These are phyloP conservation scores for Tetrao urogallus DNA, from an alignment of 2,113 vertebrate species.

Conservation along the genomic window DNA sequence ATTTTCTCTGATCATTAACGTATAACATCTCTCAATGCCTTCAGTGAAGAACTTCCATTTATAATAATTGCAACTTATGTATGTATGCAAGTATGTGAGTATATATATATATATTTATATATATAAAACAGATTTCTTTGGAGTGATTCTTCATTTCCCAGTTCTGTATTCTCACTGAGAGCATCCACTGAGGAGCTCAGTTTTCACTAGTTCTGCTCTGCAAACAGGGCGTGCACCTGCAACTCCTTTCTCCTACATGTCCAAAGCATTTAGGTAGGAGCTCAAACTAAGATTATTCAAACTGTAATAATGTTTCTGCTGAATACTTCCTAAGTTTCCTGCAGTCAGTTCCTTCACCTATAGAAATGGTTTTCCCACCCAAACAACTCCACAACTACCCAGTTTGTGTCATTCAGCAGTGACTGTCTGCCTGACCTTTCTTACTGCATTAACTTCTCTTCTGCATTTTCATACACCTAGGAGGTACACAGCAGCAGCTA, in stretches of 20 bases:
- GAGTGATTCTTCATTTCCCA: not conserved
- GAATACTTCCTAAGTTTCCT: not conserved
- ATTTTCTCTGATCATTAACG: not conserved
- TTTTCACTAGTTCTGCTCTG: not conserved
- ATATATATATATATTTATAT: no score
- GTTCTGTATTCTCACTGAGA: not conserved
- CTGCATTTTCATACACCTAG: conserved; percentile 29
- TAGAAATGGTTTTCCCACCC: not conserved
- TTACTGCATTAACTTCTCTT: not conserved
- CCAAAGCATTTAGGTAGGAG: not conserved
- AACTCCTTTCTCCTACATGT: not conserved
- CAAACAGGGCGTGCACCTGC: not conserved
- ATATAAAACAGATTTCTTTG: not conserved
- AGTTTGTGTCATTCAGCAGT: not conserved
- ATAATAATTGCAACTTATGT: not conserved
- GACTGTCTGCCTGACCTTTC: conserved; percentile 1
- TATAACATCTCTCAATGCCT: not conserved
- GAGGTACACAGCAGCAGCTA: not conserved
- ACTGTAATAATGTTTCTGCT: not conserved
- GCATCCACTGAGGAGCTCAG: not conserved
- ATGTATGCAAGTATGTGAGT: no score
- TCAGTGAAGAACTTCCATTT: not conserved
- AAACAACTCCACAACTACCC: not conserved
- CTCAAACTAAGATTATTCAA: not conserved
- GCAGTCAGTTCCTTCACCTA: not conserved